Conservation (phyloP, 1,140 invertebrate genomes). For the Brachionus plicatilis region DNA sequence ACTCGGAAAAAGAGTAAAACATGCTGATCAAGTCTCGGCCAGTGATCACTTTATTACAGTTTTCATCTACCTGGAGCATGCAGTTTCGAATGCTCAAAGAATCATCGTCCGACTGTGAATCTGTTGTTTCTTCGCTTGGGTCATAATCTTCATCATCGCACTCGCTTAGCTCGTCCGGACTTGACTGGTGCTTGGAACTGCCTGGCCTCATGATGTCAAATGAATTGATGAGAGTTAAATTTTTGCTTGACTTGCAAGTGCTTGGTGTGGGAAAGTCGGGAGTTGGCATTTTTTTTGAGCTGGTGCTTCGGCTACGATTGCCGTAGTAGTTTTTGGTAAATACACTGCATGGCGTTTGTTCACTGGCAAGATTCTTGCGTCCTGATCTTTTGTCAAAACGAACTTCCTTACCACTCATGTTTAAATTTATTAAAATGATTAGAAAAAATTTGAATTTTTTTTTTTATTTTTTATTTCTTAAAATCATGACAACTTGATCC, state of each 20-base stretch:
- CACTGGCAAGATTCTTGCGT: background rate
- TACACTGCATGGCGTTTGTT: background rate
- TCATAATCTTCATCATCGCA: background rate
- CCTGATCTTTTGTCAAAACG: background rate
- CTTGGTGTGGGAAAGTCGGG: background rate
- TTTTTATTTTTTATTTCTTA: background rate
- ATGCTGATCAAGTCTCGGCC: background rate
- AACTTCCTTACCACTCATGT: slow-evolving; percentile 6
- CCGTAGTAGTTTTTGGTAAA: background rate
- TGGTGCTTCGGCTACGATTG: background rate
- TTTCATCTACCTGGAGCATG: background rate
- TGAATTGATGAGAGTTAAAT: background rate
- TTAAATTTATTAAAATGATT: background rate
- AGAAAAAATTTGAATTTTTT: background rate
- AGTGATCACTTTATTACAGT: background rate
- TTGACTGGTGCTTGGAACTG: background rate
- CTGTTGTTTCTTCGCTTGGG: background rate
- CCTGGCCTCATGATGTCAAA: background rate
- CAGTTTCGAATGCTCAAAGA: background rate
- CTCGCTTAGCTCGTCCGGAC: background rate
- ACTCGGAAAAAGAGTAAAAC: slow-evolving; percentile 4
- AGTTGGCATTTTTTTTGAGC: background rate
- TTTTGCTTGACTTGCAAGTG: background rate
- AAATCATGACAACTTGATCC: background rate
- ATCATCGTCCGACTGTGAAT: background rate